These are phyloP conservation scores for Arremon brunneinucha DNA, from an alignment of 2,797 vertebrate species.

Conservation along the genomic window DNA sequence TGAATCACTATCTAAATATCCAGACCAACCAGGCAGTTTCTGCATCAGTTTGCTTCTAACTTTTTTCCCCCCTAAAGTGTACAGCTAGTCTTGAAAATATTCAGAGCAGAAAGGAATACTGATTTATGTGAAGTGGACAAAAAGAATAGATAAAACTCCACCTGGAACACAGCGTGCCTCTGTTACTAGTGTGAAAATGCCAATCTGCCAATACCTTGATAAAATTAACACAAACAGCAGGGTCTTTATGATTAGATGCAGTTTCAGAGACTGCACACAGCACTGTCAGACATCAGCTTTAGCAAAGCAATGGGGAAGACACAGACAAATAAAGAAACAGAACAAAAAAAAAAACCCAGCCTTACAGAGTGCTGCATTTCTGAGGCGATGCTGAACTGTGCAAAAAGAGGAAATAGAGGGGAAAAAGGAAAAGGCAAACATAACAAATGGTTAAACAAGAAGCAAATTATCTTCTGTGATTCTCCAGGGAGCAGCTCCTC, in stretches of 20 bases:
- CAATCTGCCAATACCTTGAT: not conserved
- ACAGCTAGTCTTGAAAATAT: not conserved
- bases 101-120: not conserved
- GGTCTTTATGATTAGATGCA: not conserved
- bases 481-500: not conserved
- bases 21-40: not conserved
- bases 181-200: not conserved
- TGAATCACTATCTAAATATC: not conserved
- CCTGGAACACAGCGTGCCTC: not conserved
- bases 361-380: not conserved
- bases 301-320: not conserved
- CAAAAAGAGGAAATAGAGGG: not conserved
- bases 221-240: conserved; percentile 3
- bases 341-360: accelerated
- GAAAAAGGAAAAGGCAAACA: not conserved
- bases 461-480: not conserved
- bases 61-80: not conserved
- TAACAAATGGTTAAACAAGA: not conserved
- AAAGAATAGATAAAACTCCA: not conserved
- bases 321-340: accelerated
- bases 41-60: not conserved
- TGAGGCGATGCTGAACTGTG: not conserved
- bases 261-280: not conserved
- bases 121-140: not conserved
- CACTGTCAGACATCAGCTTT: not conserved